Evolutionary conservation across 2,888 invertebrate genomes (phyloP), one percentile per base, ranked within the genome.

Genomic region (Eupithecia abbreviata): DNA sequence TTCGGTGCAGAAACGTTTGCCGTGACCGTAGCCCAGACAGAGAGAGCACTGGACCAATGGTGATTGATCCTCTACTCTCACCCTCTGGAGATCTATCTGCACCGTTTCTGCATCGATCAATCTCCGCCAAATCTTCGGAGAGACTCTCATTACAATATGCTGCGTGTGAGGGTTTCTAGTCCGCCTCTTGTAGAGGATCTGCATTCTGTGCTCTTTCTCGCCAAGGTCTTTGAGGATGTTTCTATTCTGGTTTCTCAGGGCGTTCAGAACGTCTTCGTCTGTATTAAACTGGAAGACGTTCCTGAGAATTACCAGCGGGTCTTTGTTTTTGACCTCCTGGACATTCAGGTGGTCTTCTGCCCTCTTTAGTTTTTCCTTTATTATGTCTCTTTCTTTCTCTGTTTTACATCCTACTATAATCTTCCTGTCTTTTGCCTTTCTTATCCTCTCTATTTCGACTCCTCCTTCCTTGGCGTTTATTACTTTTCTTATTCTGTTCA

Each of bases 371-470:
- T 69, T 79, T 6, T 78, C 70, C 10, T 77, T 80, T 0, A 81
- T 30, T n/a, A 72, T 77, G 0, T 73, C 15, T 10, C 72, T 47
- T 3, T 82, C 81, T 30, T 71, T 62, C 6, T 75, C 30, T 4
- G 78, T 73, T 9, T 43, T 69, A 42, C 74, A 79, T 0, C 81
- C 74, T 12, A 81, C 41, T n/a, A 79, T 71, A 0, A 79, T 41
- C 49, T 77, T 81, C 18, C 72, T 71, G 42, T 81, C 78, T 41
- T 76, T 79, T 9, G 73, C 77, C 62, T 79, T 80, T 30, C 80
- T 75, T 0, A 80, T 47, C 43, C 68, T 74, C 10, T 82, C 79
- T 2, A 82, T 68, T 41, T 43, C 45, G 0, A 78, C 15, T 55
- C 78, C 68, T 10, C 73, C 72, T 7, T 79, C 74, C 10, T 78